Base-by-base conservation (phyloP, 2,888 invertebrate species). In the Mamestra brassicae region DNA sequence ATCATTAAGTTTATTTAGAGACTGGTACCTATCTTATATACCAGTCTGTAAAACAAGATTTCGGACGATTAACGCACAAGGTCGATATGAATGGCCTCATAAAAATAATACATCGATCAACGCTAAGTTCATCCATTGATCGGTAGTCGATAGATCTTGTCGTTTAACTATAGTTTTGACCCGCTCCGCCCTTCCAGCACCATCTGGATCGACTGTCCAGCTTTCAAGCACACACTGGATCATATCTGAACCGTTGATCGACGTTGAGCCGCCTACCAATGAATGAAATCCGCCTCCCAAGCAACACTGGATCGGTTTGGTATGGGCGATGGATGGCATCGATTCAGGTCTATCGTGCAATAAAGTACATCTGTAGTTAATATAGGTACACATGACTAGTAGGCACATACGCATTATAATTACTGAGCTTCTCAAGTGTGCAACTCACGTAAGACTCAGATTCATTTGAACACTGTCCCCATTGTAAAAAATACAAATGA, bases 371-470 rank as follows among this genome's bases (percentile, higher is more conserved):
- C 1, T n/a, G 11, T n/a, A 36, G 2, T 4, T 60, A 38, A 34
- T 13, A 10, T 5, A 7, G 8, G 5, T 15, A 36, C 13, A 58
- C 71, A 36, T 8, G 11, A 42, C 15, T 42, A 64, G 15, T n/a
- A 13, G 10, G 13, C 45, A 17, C 26, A 36, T 15, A 60, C 47
- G 67, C 45, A 54, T 38, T 4, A 45, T 3, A 15, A 57, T 34
- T 38, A 50, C 6, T 42, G 6, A 61, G 62, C 7, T n/a, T 54
- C 8, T 75, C 60, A 74, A 1, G 15, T 67, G 13, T 47, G 50
- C 38, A 72, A 74, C 73, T 61, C 54, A 34, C 61, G 34, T 47
- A n/a, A 60, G 4, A 26, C 34, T 61, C 75, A 1, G 54, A 61
- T 52, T 54, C 60, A 54, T 45, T 45, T 60, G 38, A 15, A 38